A percentile compares a stretch with the other conserved stretches of the same genome.
Conservation (phyloP, 2,888 invertebrate species). For the Ganaspis brasiliensis region DNA sequence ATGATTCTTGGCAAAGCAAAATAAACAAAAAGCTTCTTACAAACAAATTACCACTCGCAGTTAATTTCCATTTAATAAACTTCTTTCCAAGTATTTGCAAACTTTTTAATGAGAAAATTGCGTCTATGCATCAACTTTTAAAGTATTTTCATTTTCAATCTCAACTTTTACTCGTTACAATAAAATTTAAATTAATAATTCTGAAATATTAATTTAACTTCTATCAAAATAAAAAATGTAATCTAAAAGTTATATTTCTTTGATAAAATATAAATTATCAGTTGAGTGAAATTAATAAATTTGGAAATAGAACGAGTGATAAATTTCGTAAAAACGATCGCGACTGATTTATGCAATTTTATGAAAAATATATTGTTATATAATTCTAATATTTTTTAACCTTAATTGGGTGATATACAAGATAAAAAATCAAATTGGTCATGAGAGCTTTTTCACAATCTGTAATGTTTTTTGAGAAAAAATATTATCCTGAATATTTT, state of each 20-base stretch:
- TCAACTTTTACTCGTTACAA: neutral
- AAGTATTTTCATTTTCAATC: too few species aligned
- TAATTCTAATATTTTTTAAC: neutral
- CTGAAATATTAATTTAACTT: neutral
- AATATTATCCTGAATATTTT: too few species aligned
- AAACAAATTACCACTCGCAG: constrained; percentile 18
- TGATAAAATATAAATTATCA: too few species aligned
- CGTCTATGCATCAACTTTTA: too few species aligned
- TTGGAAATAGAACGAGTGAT: too few species aligned
- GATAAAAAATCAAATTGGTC: neutral
- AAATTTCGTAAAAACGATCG: too few species aligned
- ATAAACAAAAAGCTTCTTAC: constrained; percentile 16
- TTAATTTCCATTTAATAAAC: constrained; percentile 2
- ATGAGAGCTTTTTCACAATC: constrained; percentile 22
- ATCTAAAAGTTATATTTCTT: too few species aligned
- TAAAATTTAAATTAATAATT: neutral
- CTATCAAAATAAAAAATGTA: neutral
- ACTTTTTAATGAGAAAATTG: neutral
- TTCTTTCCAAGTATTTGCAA: neutral
- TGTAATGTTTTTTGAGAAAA: too few species aligned
- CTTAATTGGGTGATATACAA: too few species aligned
- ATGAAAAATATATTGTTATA: neutral
- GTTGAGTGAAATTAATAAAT: too few species aligned
- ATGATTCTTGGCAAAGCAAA: constrained; percentile 11
- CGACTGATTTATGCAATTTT: too few species aligned